Evolutionary conservation across 2,888 invertebrate genomes (phyloP), one percentile per base, ranked within the genome.

Genomic region (Onthophagus sagittarius): DNA sequence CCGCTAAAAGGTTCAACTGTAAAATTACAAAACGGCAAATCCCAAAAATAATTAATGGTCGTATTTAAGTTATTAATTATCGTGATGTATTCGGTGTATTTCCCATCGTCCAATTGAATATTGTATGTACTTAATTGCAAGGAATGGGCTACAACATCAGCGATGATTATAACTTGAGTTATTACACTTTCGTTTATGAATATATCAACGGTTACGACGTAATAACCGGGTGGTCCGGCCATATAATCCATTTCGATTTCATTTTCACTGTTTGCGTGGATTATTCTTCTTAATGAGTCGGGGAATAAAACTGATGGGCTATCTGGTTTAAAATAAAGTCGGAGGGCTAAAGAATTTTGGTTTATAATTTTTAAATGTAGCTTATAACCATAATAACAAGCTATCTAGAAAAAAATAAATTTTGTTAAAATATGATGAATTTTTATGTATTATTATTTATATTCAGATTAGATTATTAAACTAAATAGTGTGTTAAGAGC

Each of bases 31-130:
- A 63, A 64, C 3, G 13, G 39, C 9, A 73, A 14, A 2, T n/a
- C 14, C 74, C 74, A 74, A 4, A 5, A 62, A 62, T 72, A 74
- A n/a, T 15, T 32, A 31, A 72, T 74, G 2, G 65, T 31, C 1
- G 32, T 64, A 62, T 74, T 74, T 9, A 74, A 62, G 1, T 63
- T 23, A 31, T 74, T 74, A 11, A 14, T 63, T 7, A 74, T 72
- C 6, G 72, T 70, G n/a, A 74, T 62, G 15, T 62, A 71, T 32
- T 65, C 23, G 7, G 14, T 53, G 2, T 23, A 65, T n/a, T 32
- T 53, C 0, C 31, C 67, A 5, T 74, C 72, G 9, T 64, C 15
- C 5, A 74, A 72, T 5, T 65, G 9, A 5, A 74, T 31, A 7
- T 14, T 53, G 5, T 67, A 63, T 5, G 64, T 70, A 14, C 62